These are phyloP conservation scores for Diorhabda carinulata DNA, from an alignment of 1,140 invertebrate genomes.

Conservation along the genomic window DNA sequence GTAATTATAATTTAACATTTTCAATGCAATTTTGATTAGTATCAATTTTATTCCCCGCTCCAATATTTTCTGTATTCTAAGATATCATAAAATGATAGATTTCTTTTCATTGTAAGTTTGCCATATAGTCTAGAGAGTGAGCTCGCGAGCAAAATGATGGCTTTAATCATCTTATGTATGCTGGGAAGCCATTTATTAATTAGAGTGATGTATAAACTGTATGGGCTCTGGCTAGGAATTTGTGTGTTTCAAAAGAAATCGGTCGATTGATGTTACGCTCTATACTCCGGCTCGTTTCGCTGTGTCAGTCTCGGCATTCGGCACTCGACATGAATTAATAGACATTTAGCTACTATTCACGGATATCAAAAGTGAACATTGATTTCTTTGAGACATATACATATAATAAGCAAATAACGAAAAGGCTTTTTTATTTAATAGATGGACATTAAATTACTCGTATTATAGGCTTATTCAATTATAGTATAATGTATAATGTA, in stretches of 20 bases:
- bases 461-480: too few species aligned
- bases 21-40: too few species aligned
- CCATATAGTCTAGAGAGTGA: neutral
- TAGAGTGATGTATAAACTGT: slow-evolving; percentile 44
- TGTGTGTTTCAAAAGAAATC: slow-evolving; percentile 43
- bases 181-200: slow-evolving; percentile 43
- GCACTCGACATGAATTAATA: neutral
- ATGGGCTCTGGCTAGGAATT: slow-evolving; percentile 39
- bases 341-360: neutral
- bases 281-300: neutral
- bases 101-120: too few species aligned
- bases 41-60: too few species aligned
- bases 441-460: too few species aligned
- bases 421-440: too few species aligned
- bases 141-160: slow-evolving; percentile 31
- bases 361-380: neutral
- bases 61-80: too few species aligned
- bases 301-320: neutral
- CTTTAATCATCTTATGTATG: slow-evolving; percentile 39
- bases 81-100: too few species aligned
- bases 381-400: neutral
- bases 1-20: too few species aligned
- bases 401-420: too few species aligned
- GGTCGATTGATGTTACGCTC: slow-evolving; percentile 43
- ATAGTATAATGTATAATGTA: too few species aligned